Evolutionary conservation across 1,140 invertebrate species (phyloP), one percentile per base, ranked within the genome.

Genomic region (Heliconius melpomene): DNA sequence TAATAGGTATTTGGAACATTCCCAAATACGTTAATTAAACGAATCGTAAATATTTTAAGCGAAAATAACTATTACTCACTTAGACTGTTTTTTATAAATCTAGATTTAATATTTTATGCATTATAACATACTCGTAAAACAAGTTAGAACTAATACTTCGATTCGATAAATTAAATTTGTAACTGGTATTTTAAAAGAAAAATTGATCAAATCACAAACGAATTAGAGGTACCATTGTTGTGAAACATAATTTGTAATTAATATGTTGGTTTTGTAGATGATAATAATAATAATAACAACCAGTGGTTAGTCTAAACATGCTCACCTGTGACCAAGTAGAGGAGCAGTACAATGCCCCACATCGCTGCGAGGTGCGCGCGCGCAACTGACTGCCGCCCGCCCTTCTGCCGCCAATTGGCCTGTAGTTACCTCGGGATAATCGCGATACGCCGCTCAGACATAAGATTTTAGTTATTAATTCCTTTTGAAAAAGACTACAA

Each of bases 261-360:
- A 20, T 54, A 9, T n/a, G 52, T 54, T n/a, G 2, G 6, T 6
- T 54, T 54, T n/a, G 20, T 23, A 57, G 9, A 23, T 23, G 11
- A 23, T 26, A 26, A 23, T 23, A 23, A 23, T 26, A 26, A 23
- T 60, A 29, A 29, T 16, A 66, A 13, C 11, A 66, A 29, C 3
- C 26, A 13, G 9, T 29, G 60, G 13, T 66, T 66, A 29, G 60
- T 16, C 23, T 29, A 23, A 50, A 52, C 36, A 74, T 60, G 8
- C 84, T 88, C 84, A 92, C 91, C 91, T 90, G 89, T 82, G 76
- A 89, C 84, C 52, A 88, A 79, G 81, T 83, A 89, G 77, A 92
- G 84, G 75, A 86, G 82, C 80, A 88, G 77, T 71, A 81, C 84
- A 72, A 79, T 77, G 74, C 72, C 75, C 77, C 83, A 87, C 85